A percentile compares a stretch with the other conserved stretches of the same genome.
Conservation (phyloP, 2,797 vertebrate species). For the Acrossocheilus fasciatus region DNA sequence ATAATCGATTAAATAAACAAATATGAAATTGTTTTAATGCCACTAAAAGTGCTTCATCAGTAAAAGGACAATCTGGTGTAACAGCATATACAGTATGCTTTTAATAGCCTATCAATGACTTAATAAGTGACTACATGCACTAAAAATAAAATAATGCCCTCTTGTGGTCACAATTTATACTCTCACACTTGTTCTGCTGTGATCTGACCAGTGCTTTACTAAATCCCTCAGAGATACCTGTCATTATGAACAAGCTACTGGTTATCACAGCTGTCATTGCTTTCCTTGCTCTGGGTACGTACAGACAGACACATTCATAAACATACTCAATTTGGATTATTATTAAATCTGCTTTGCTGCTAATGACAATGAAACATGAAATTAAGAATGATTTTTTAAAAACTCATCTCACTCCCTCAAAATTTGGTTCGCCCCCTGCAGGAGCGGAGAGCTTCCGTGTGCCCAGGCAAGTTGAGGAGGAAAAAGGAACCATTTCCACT, state of each 20-base stretch:
- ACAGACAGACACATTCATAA: background rate
- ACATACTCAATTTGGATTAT: background rate
- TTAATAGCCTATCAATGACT: background rate
- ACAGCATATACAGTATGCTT: background rate
- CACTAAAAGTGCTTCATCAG: background rate
- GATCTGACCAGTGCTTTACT: constrained; percentile 22
- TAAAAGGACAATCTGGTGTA: background rate
- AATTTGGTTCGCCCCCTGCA: constrained; percentile 48
- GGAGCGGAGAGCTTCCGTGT: constrained; percentile 77
- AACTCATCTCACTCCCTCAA: background rate
- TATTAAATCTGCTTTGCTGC: background rate
- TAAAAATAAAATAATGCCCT: constrained; percentile 56
- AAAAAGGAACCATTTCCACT: constrained; percentile 67
- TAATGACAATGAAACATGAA: background rate
- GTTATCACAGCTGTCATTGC: constrained; percentile 71
- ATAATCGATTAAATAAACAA: background rate
- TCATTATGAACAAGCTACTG: constrained; percentile 78
- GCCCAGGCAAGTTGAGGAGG: constrained; percentile 64
- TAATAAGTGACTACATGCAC: background rate
- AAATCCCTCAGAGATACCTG: constrained; percentile 60
- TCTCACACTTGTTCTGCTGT: background rate
- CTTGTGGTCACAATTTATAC: constrained; percentile 65
- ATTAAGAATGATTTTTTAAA: background rate
- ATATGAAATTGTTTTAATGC: background rate
- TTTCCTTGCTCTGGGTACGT: constrained; percentile 77